A percentile compares a stretch with the other conserved stretches of the same genome.
Conservation (phyloP, 2,797 vertebrate species). For the Huso huso region DNA sequence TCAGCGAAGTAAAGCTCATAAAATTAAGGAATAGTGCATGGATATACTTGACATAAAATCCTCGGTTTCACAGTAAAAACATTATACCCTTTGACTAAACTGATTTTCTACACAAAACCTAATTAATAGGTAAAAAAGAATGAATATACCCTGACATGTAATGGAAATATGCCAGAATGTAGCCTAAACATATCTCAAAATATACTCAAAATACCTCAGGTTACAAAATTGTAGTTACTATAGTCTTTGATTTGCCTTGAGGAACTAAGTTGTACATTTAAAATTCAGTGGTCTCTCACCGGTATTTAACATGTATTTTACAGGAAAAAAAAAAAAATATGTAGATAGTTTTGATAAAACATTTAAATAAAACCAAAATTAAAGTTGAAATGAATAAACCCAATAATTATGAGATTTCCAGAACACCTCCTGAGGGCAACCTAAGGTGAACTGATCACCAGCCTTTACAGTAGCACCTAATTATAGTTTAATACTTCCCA, state of each 20-base stretch:
- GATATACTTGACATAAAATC: slow-evolving; percentile 23
- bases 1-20: slow-evolving; percentile 16
- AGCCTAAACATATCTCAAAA: too few relatives aligned
- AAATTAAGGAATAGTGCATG: slow-evolving; percentile 17
- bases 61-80: slow-evolving; percentile 12
- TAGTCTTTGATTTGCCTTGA: too few relatives aligned
- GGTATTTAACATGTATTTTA: too few relatives aligned
- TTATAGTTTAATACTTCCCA: slow-evolving; percentile 8
- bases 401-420: not conserved
- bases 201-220: too few relatives aligned
- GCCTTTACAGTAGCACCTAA: not conserved
- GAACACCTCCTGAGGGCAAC: not conserved
- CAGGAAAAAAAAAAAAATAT: not conserved
- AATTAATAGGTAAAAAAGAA: too few relatives aligned
- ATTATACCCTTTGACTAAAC: too few relatives aligned
- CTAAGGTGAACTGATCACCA: not conserved
- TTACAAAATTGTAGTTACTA: too few relatives aligned
- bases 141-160: too few relatives aligned
- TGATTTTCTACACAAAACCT: too few relatives aligned
- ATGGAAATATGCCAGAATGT: too few relatives aligned
- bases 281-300: too few relatives aligned
- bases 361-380: slow-evolving; percentile 2
- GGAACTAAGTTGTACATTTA: too few relatives aligned
- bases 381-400: not conserved
- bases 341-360: not conserved